Percentiles rank a stretch among this genome's conserved stretches.
Conservation (phyloP, 2,113 vertebrate species). For the Galbula dea region DNA sequence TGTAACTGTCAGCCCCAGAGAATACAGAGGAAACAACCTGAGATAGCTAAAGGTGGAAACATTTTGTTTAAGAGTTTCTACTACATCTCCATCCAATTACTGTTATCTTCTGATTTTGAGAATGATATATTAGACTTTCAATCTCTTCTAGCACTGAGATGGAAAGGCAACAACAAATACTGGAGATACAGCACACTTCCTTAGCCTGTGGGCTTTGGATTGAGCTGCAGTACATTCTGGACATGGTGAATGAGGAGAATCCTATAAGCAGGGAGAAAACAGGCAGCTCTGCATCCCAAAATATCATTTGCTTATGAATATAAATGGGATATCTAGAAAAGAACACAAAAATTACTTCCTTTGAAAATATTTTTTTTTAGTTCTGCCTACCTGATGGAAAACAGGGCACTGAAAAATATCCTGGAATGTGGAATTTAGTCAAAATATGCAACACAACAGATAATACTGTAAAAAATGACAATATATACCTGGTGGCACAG, state of each 20-base stretch:
- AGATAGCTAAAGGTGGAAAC: background rate
- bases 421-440: background rate
- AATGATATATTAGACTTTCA: background rate
- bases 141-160: background rate
- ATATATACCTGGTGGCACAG: background rate
- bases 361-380: background rate
- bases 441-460: background rate
- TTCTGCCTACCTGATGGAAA: background rate
- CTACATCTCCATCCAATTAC: background rate
- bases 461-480: background rate
- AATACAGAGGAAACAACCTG: background rate
- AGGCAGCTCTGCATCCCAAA: background rate
- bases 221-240: background rate
- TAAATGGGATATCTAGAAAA: background rate
- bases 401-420: background rate
- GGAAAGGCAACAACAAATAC: background rate
- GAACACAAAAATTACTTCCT: background rate
- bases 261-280: background rate
- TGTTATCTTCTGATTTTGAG: background rate
- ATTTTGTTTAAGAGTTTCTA: background rate
- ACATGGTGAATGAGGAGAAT: background rate
- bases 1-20: background rate
- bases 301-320: conserved; percentile 13
- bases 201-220: background rate
- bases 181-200: background rate